Conservation (phyloP, 2,797 vertebrate species). For the Neosalanx taihuensis region DNA sequence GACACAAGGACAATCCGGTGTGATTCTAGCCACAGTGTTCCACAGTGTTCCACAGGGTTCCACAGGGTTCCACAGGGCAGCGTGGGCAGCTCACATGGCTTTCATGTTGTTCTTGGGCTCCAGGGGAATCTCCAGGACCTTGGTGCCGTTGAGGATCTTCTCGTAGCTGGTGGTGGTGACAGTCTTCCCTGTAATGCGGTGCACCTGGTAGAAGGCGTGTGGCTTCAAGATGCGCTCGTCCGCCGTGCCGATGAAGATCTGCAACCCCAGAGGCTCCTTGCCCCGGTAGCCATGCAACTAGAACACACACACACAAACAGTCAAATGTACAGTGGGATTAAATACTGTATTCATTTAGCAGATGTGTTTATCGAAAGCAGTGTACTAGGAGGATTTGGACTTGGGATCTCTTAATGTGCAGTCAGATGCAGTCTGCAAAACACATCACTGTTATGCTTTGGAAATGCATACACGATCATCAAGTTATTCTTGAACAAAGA, state of each 20-base stretch:
- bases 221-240: constrained; percentile 97
- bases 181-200: constrained; percentile 98
- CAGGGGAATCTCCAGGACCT: constrained; percentile 93
- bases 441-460: too few species aligned
- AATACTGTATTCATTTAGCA: background rate
- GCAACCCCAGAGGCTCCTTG: constrained; percentile 90
- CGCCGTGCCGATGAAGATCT: constrained; percentile 98
- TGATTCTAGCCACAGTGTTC: background rate
- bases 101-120: constrained; percentile 99
- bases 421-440: background rate
- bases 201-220: constrained; percentile 98
- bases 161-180: constrained; percentile 98
- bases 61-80: background rate
- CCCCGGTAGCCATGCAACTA: constrained; percentile 96
- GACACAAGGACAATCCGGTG: background rate
- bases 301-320: background rate
- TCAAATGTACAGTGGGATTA: background rate
- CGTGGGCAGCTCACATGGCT: constrained; percentile 82
- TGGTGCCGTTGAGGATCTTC: constrained; percentile 91
- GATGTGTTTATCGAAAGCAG: too few species aligned
- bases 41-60: too few species aligned
- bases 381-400: too few species aligned
- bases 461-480: background rate
- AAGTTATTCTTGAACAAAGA: background rate
- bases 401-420: background rate